Evolutionary conservation across 2,888 invertebrate genomes (phyloP).

Genomic region (Ypsolopha sequella): DNA sequence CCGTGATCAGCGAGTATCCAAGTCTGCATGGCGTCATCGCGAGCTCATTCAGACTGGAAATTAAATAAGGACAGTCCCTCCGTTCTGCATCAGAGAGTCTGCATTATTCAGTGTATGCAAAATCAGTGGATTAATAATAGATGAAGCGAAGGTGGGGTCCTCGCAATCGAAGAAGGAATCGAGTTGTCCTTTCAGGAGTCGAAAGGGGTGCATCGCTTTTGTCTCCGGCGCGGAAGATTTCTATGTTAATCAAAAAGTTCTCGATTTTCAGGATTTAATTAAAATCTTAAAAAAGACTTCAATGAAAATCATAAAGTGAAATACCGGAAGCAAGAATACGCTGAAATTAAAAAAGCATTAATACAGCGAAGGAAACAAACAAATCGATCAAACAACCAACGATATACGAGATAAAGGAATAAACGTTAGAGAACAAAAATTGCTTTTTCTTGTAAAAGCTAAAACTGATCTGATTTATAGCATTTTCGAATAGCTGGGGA

Average conservation of each 20-base stretch:
- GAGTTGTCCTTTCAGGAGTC: slow-evolving; percentile 37
- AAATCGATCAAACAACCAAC: slow-evolving; percentile 13
- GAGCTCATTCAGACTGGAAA: slow-evolving; percentile 32
- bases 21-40: slow-evolving; percentile 18
- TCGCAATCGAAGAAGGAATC: slow-evolving; percentile 36
- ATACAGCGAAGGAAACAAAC: slow-evolving; percentile 1
- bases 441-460: slow-evolving; percentile 2
- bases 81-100: slow-evolving; percentile 42
- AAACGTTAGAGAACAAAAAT: slow-evolving; percentile 13
- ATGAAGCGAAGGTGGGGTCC: slow-evolving; percentile 46
- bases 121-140: slow-evolving; percentile 52
- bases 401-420: slow-evolving; percentile 14
- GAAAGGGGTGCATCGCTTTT: slow-evolving; percentile 34
- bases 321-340: too few relatives aligned
- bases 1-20: slow-evolving; percentile 20
- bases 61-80: slow-evolving; percentile 53
- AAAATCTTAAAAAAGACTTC: not conserved
- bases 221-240: slow-evolving; percentile 27
- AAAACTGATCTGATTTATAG: slow-evolving; percentile 25
- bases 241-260: slow-evolving; percentile 20
- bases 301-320: too few relatives aligned
- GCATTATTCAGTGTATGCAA: slow-evolving; percentile 60
- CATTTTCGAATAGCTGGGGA: slow-evolving; percentile 20
- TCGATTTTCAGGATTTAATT: not conserved
- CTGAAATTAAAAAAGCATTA: too few relatives aligned